Evolutionary conservation across 2,797 vertebrate species (phyloP).

Genomic region (Moxostoma hubbsi): DNA sequence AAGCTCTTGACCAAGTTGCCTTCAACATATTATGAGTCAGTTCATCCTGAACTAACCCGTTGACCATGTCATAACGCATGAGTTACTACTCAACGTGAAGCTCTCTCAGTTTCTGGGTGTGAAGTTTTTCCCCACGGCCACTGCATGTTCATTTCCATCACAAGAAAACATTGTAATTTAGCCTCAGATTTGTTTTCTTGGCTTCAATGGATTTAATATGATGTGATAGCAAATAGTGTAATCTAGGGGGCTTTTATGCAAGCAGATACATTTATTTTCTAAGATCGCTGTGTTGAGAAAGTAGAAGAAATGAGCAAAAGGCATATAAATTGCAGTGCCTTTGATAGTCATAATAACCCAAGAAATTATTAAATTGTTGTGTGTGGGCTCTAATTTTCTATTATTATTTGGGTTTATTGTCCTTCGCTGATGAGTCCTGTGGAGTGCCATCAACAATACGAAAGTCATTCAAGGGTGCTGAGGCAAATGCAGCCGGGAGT

Average conservation of each 20-base stretch:
- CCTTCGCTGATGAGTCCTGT: conserved; percentile 10
- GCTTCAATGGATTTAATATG: conserved; percentile 45
- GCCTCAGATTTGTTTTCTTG: conserved; percentile 35
- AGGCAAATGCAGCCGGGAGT: conserved; percentile 18
- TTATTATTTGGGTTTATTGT: conserved; percentile 38
- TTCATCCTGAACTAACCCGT: conserved; percentile 25
- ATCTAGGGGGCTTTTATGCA: conserved; percentile 15
- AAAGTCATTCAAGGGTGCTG: conserved; percentile 8
- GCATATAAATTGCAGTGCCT: conserved; percentile 29
- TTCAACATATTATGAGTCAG: conserved; percentile 5
- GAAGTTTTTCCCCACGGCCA: conserved; percentile 10
- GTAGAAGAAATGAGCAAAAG: conserved; percentile 12
- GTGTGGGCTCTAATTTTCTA: conserved; percentile 7
- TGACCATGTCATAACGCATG: conserved; percentile 21
- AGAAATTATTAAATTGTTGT: conserved; percentile 33
- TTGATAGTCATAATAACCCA: conserved; percentile 17
- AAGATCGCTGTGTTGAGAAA: conserved; percentile 10
- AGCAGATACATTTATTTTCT: conserved; percentile 10
- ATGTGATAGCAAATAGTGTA: conserved; percentile 30
- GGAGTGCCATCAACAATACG: conserved; percentile 11
- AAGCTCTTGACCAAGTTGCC: conserved; percentile 20
- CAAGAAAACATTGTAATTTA: conserved; percentile 36
- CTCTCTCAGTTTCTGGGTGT: conserved; percentile 20
- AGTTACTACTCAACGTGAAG: conserved; percentile 7
- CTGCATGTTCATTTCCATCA: conserved; percentile 3